Percentiles rank a stretch among this genome's conserved stretches.
These are phyloP conservation scores for Sebastes elongatus DNA, from an alignment of 2,797 vertebrate species.

Conservation along the genomic window DNA sequence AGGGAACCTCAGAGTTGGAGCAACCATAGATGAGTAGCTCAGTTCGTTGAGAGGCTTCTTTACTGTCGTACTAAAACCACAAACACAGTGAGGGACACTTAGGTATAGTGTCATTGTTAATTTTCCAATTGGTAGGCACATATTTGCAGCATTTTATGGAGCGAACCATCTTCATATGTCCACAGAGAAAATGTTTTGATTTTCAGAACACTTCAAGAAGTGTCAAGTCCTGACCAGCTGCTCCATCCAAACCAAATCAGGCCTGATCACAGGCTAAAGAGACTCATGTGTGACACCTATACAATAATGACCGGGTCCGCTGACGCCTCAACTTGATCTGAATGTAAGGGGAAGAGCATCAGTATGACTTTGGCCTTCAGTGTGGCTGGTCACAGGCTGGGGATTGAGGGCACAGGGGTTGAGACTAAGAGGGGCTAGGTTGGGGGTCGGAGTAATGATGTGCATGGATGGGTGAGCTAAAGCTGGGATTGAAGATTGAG, in stretches of 20 bases:
- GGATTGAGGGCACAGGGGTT: slow-evolving; percentile 53
- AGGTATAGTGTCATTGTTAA: background rate
- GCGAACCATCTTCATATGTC: background rate
- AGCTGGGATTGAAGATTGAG: slow-evolving; percentile 57
- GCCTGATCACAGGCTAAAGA: background rate
- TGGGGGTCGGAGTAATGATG: slow-evolving; percentile 37
- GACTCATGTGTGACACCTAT: background rate
- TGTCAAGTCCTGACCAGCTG: background rate
- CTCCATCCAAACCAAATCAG: background rate
- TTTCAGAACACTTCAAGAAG: background rate
- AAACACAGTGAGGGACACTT: background rate
- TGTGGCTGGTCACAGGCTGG: slow-evolving; percentile 1
- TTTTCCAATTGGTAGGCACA: background rate
- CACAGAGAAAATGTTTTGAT: background rate
- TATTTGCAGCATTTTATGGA: background rate
- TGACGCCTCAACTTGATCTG: background rate
- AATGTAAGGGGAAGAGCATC: slow-evolving; percentile 10
- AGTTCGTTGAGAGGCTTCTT: background rate
- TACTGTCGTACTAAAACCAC: background rate
- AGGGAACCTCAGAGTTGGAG: background rate
- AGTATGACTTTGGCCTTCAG: background rate
- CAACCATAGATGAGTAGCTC: background rate
- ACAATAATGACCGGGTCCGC: background rate
- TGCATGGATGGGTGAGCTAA: slow-evolving; percentile 46
- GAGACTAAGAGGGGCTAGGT: slow-evolving; percentile 7